Evolutionary conservation across 2,113 vertebrate species (phyloP).

Genomic region (Sapayoa aenigma): DNA sequence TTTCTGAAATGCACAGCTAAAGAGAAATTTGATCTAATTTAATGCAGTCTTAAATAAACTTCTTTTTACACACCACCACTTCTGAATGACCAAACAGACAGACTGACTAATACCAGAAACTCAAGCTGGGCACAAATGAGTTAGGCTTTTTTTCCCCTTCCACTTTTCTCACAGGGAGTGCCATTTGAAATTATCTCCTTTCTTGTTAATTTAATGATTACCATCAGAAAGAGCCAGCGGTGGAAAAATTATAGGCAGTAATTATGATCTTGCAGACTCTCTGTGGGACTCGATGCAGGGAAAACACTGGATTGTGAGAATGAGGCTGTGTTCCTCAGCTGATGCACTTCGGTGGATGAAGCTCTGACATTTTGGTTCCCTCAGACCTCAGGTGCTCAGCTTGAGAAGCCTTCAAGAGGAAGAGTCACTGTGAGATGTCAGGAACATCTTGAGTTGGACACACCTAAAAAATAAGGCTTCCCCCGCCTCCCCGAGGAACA

Average conservation of each 20-base stretch:
- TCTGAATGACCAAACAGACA: background rate
- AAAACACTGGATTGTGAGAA: background rate
- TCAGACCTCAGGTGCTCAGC: background rate
- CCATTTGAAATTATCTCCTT: constrained; percentile 34
- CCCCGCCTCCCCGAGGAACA: background rate
- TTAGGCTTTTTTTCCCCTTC: background rate
- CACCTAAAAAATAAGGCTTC: background rate
- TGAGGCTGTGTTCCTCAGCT: accelerated
- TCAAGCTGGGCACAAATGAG: constrained; percentile 4
- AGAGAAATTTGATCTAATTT: background rate
- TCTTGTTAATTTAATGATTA: constrained; percentile 44
- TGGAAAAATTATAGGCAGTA: constrained; percentile 13
- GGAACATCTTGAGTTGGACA: background rate
- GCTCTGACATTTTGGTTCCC: background rate
- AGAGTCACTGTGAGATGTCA: background rate
- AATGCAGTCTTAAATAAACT: background rate
- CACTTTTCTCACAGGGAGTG: background rate
- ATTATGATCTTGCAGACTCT: background rate
- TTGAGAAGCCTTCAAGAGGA: background rate
- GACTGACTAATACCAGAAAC: background rate
- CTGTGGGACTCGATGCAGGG: background rate
- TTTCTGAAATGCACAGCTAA: background rate
- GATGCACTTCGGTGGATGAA: background rate
- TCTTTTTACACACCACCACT: background rate
- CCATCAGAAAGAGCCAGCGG: background rate